Evolutionary conservation across 1,140 invertebrate genomes (phyloP).

Genomic region (Ectropis grisescens): DNA sequence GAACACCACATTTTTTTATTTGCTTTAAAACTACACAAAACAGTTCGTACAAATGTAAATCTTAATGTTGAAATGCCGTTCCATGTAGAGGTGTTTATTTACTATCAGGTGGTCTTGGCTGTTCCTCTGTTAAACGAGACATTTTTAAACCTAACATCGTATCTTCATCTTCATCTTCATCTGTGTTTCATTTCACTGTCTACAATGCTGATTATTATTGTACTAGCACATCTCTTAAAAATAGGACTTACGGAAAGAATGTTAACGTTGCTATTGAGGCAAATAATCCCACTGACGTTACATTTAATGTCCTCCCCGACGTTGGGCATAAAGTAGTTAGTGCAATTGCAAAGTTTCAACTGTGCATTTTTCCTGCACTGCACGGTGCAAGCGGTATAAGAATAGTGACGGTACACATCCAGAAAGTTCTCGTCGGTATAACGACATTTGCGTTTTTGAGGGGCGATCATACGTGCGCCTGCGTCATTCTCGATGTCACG

Average conservation of each 20-base stretch:
- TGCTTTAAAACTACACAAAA: no score
- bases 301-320: slow-evolving; percentile 51
- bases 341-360: slow-evolving; percentile 74
- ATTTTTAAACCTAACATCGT: no score
- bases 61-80: no score
- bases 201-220: no score
- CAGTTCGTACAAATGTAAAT: no score
- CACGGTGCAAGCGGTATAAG: slow-evolving; percentile 77
- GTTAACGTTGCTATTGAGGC: slow-evolving; percentile 73
- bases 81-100: no score
- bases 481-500: slow-evolving; percentile 74
- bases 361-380: slow-evolving; percentile 77
- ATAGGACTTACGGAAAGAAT: slow-evolving; percentile 68
- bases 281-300: slow-evolving; percentile 67
- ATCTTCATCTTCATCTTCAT: no score
- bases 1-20: no score
- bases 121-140: no score
- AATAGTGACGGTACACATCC: slow-evolving; percentile 74
- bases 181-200: no score
- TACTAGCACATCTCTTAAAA: no score
- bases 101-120: no score
- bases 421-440: slow-evolving; percentile 76
- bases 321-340: slow-evolving; percentile 77
- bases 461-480: slow-evolving; percentile 66
- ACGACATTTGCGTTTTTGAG: slow-evolving; percentile 72